Conservation (phyloP, 30 jellyfish, hydroid and myxozoan species). For the Cassiopea xamachana region DNA sequence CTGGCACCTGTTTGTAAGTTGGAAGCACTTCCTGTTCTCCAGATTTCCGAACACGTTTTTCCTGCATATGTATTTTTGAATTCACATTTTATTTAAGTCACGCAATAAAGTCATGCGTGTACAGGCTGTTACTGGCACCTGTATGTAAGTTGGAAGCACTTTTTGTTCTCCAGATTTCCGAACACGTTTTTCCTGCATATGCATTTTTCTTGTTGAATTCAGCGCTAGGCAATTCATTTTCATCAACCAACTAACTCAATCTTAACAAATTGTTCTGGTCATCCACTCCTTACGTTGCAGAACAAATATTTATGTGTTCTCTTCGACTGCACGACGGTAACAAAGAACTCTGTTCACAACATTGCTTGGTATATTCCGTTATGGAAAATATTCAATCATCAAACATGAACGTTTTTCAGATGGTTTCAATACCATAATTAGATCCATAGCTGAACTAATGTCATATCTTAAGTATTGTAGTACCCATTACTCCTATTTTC, state of each 20-base stretch:
- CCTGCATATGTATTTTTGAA: too few species aligned
- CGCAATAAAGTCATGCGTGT: not conserved
- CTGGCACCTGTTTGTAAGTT: slow-evolving; percentile 62
- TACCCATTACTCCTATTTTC: too few species aligned
- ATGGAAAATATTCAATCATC: not conserved
- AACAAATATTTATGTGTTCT: slow-evolving; percentile 9
- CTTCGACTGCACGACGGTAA: slow-evolving; percentile 17
- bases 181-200: slow-evolving; percentile 26
- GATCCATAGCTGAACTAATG: too few species aligned
- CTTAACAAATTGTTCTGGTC: slow-evolving; percentile 8
- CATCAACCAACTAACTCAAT: slow-evolving; percentile 41
- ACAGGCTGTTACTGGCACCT: slow-evolving; percentile 34
- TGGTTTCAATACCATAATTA: too few species aligned
- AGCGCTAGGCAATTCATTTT: slow-evolving; percentile 56
- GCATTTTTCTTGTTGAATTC: slow-evolving; percentile 12
- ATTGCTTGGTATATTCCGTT: slow-evolving; percentile 5
- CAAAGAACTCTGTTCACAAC: slow-evolving; percentile 30
- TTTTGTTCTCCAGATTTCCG: slow-evolving; percentile 65
- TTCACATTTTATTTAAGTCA: not conserved
- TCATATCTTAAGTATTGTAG: too few species aligned
- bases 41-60: slow-evolving; percentile 51
- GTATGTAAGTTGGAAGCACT: slow-evolving; percentile 54
- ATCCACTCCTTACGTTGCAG: slow-evolving; percentile 63
- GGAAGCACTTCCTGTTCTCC: slow-evolving; percentile 48
- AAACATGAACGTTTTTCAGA: not conserved